Evolutionary conservation across 2,888 invertebrate genomes (phyloP).

Genomic region (Octonoba sinensis): DNA sequence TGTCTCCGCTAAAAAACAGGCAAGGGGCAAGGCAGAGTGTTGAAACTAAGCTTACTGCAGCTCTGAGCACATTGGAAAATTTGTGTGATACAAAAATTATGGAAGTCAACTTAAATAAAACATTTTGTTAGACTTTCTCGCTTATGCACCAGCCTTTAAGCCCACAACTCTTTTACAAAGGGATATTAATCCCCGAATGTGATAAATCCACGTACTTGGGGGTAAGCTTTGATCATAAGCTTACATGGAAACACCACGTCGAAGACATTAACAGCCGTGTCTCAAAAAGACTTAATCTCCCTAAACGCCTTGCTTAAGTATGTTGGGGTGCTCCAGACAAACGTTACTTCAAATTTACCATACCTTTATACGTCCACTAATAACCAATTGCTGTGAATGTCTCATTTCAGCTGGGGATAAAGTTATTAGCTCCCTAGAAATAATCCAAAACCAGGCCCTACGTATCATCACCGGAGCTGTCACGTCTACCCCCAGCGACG

Average conservation of each 20-base stretch:
- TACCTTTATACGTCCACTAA: not conserved
- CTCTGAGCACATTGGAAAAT: too few relatives aligned
- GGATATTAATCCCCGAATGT: not conserved
- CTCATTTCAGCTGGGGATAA: not conserved
- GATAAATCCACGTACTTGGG: not conserved
- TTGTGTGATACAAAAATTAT: too few relatives aligned
- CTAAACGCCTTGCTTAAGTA: conserved; percentile 5
- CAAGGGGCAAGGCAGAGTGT: too few relatives aligned
- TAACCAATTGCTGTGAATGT: conserved; percentile 8
- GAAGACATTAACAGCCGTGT: not conserved
- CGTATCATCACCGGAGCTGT: not conserved
- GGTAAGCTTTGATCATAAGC: conserved; percentile 3
- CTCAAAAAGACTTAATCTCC: not conserved
- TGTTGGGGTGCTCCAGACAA: not conserved
- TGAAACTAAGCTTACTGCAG: too few relatives aligned
- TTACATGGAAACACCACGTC: conserved; percentile 7
- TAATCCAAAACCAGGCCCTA: not conserved
- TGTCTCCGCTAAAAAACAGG: too few relatives aligned
- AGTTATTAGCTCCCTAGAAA: not conserved
- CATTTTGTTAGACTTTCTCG: not conserved
- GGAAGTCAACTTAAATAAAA: too few relatives aligned
- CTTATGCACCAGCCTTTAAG: not conserved
- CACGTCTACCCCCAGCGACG: not conserved
- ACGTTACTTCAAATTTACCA: not conserved
- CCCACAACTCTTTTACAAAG: too few relatives aligned